Evolutionary conservation across 2,888 invertebrate genomes (phyloP).

Genomic region (Drosophila prolongata): DNA sequence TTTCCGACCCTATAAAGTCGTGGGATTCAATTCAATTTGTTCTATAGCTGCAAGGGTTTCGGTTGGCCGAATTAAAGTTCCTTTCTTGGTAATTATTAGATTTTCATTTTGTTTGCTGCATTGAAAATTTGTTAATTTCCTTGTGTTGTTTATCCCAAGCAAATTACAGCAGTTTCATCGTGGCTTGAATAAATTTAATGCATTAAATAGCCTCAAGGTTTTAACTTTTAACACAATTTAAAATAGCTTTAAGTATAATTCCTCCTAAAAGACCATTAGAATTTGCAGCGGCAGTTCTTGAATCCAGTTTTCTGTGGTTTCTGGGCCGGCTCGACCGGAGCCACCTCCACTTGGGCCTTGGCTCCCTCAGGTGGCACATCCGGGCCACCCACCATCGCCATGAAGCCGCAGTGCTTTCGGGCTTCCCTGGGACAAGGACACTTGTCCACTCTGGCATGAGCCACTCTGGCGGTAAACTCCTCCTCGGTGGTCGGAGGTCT

Average conservation of each 20-base stretch:
- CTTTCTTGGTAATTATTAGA: no score
- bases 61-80: no score
- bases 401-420: constrained; percentile 49
- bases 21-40: no score
- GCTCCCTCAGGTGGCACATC: constrained; percentile 4
- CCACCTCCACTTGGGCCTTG: background rate
- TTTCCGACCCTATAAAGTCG: no score
- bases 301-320: constrained; percentile 25
- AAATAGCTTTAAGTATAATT: background rate
- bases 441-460: constrained; percentile 42
- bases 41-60: no score
- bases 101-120: no score
- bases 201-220: background rate
- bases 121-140: no score
- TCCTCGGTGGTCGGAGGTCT: constrained; percentile 48
- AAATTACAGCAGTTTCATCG: no score
- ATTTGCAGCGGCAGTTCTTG: constrained; percentile 50
- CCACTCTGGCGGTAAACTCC: constrained; percentile 33
- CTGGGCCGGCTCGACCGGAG: background rate
- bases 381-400: constrained; percentile 25
- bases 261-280: constrained; percentile 1
- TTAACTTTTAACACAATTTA: constrained; percentile 20
- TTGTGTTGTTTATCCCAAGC: no score
- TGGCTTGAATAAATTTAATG: background rate
- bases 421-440: constrained; percentile 56